Conservation (phyloP, 2,888 invertebrate genomes). For the Eupsilia transversa region DNA sequence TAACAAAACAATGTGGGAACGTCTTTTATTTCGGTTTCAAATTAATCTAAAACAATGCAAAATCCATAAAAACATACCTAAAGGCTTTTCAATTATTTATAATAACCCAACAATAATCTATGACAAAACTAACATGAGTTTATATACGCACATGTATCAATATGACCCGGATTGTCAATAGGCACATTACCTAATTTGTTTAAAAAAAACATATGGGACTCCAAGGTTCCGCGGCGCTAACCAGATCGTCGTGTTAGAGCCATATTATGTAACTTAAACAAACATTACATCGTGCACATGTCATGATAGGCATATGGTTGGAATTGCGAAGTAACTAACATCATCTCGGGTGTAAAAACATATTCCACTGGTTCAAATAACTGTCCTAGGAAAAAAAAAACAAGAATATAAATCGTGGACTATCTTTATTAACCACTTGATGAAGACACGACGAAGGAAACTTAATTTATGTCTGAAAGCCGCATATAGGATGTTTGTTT, state of each 20-base stretch:
- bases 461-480: background rate
- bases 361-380: background rate
- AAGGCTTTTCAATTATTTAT: background rate
- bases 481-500: background rate
- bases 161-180: constrained; percentile 84
- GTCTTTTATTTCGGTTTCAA: background rate
- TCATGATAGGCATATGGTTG: constrained; percentile 35
- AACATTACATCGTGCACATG: constrained; percentile 59
- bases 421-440: background rate
- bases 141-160: constrained; percentile 59
- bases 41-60: background rate
- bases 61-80: background rate
- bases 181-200: constrained; percentile 86
- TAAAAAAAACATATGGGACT: constrained; percentile 81
- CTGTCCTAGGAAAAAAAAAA: background rate
- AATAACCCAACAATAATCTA: background rate
- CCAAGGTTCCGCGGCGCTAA: constrained; percentile 76
- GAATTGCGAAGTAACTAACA: background rate
- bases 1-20: background rate
- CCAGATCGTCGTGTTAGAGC: constrained; percentile 57
- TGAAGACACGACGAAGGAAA: background rate
- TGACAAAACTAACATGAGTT: constrained; percentile 30
- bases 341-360: background rate
- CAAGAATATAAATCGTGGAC: background rate
- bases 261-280: constrained; percentile 58